A percentile compares a stretch with the other conserved stretches of the same genome.
Conservation (phyloP, 37 sponge, comb jelly and placozoan species). For the Agelas oroides region DNA sequence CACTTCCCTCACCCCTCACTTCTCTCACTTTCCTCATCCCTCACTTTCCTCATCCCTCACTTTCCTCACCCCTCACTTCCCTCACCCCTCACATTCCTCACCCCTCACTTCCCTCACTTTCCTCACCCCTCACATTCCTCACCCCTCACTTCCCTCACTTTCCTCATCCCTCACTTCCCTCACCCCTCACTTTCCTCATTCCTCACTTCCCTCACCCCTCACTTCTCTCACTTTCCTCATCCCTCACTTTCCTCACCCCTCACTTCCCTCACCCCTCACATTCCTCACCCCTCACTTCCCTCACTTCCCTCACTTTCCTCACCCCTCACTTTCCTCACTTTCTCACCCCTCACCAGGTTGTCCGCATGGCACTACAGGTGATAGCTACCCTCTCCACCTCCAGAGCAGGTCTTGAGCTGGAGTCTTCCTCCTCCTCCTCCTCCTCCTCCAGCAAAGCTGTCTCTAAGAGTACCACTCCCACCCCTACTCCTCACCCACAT, state of each 20-base stretch:
- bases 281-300: no score
- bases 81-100: not conserved
- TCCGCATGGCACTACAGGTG: slow-evolving; percentile 67
- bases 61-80: not conserved
- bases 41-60: no score
- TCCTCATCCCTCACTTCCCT: no score
- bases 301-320: no score
- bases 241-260: no score
- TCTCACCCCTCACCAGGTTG: slow-evolving; percentile 43
- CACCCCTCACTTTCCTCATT: no score
- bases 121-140: not conserved
- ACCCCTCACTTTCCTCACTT: no score
- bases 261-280: no score
- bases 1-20: no score
- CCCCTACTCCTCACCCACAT: not conserved
- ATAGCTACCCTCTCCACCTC: slow-evolving; percentile 72
- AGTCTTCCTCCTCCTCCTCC: not conserved
- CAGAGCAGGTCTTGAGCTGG: slow-evolving; percentile 58
- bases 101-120: not conserved
- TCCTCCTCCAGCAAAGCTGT: not conserved
- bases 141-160: not conserved
- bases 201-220: no score
- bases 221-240: not conserved
- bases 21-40: no score
- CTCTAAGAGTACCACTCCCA: not conserved